Percentiles rank a stretch among this genome's conserved stretches.
Evolutionary conservation across 1,140 invertebrate species (phyloP).

Genomic region (Drosophila kikkawai): DNA sequence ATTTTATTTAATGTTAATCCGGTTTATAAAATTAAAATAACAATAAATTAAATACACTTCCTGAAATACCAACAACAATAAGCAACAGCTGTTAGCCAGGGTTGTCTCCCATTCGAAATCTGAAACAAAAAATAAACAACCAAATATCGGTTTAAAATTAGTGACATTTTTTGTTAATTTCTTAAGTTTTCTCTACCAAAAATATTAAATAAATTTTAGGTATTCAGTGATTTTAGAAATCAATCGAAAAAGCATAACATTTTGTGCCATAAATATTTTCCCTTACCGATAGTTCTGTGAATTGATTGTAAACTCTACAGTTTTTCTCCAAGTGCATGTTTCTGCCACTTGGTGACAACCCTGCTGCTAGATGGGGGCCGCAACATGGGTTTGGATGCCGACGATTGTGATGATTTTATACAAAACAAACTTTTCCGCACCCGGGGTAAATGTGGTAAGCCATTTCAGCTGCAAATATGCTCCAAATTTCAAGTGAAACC

Average conservation of each 20-base stretch:
- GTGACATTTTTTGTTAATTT: neutral
- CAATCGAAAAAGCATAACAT: neutral
- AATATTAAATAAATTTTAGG: neutral
- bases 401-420: constrained; percentile 49
- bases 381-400: constrained; percentile 54
- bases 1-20: constrained; percentile 81
- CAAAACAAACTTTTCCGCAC: constrained; percentile 54
- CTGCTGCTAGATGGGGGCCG: neutral
- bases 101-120: neutral
- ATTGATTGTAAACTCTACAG: no score
- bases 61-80: constrained; percentile 10
- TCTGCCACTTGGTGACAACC: neutral
- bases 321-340: neutral
- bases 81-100: constrained; percentile 17
- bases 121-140: neutral
- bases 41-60: constrained; percentile 34
- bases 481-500: neutral
- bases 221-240: neutral
- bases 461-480: neutral
- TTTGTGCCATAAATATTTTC: neutral
- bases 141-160: neutral
- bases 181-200: neutral
- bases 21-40: constrained; percentile 12
- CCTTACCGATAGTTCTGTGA: neutral
- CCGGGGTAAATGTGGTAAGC: constrained; percentile 60